Evolutionary conservation across 2,888 invertebrate genomes (phyloP), one percentile per base, ranked within the genome.

Genomic region (Cheilosia soror): DNA sequence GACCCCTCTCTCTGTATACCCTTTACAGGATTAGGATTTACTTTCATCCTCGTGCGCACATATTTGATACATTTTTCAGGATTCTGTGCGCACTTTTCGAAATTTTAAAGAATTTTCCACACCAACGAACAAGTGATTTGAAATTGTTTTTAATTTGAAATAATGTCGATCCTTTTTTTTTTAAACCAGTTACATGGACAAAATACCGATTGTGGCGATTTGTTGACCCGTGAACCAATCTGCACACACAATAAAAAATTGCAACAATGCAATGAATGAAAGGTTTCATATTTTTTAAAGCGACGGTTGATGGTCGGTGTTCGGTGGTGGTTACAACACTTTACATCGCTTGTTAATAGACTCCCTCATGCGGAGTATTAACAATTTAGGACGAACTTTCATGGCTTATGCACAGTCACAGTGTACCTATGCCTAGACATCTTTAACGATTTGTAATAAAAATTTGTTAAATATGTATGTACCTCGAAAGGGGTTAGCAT

Each of bases 141-240:
- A 62, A 66, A 62, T 40, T 51, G 11, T 51, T 51, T 71, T 51
- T 66, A 55, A 53, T 25, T 60, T 65, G 37, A 60, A 20, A 20
- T 20, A 20, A 20, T 20, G 20, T 20, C 20, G 20, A 20, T 20
- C 20, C 20, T 20, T 68, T 20, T 11, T 1, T 13, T 6, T 33
- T 25, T 60, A 42, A 77, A 20, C 31, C 9, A 62, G 60, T 62
- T 58, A 11, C 63, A 20, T 7, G 25, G n/a, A 44, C 31, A 44
- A 71, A 51, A 49, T 25, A 29, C 47, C 20, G 15, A 69, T 75
- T 80, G 68, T 69, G 65, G 65, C 75, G 53, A 75, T 13, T 55
- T 75, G 58, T 49, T 79, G 79, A 69, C 51, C 51, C 73, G 68
- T 80, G 57, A 84, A 71, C 7, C 31, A 69, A 84, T 84, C 65